These are phyloP conservation scores for Todus mexicanus DNA, from an alignment of 2,797 vertebrate genomes.

Conservation along the genomic window DNA sequence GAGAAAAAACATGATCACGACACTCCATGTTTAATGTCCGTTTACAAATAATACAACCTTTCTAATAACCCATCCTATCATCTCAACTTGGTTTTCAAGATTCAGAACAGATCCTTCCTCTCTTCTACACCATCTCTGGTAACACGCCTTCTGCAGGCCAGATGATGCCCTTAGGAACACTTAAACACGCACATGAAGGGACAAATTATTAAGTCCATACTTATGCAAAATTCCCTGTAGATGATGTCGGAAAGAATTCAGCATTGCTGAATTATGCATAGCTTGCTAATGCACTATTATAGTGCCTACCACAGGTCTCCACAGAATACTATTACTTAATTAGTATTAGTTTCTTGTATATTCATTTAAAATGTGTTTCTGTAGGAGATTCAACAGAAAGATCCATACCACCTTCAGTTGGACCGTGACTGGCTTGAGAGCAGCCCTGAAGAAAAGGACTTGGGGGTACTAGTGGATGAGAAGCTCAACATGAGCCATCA, in stretches of 20 bases:
- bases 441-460: too few relatives aligned
- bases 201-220: conserved; percentile 21
- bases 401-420: neutral
- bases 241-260: conserved; percentile 4
- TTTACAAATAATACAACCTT: neutral
- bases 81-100: neutral
- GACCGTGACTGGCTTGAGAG: too few relatives aligned
- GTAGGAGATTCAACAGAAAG: neutral
- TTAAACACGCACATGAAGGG: neutral
- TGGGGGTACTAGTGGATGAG: too few relatives aligned
- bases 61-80: neutral
- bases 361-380: conserved; percentile 23
- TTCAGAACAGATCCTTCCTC: neutral
- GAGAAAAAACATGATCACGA: neutral
- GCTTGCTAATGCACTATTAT: neutral
- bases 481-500: too few relatives aligned
- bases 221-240: neutral
- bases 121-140: neutral
- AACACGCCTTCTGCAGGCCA: neutral
- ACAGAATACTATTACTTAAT: conserved; percentile 32
- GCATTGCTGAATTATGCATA: conserved; percentile 25
- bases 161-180: neutral
- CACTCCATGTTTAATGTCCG: neutral
- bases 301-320: conserved; percentile 1
- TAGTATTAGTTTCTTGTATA: conserved; percentile 19